Base-by-base conservation (phyloP, 2,888 invertebrate genomes). In the Leistus spinibarbis region DNA sequence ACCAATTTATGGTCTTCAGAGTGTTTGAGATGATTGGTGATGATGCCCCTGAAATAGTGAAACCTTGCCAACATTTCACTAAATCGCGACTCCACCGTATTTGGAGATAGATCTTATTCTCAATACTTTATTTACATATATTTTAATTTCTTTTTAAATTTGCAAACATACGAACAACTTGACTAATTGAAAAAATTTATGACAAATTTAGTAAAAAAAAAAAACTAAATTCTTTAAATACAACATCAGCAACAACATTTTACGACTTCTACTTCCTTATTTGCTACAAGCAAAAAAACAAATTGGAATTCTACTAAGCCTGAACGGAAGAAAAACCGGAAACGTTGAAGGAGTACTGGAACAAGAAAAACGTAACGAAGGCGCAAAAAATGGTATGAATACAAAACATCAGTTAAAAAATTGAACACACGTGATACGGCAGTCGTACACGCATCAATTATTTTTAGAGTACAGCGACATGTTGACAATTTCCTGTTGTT, bases 391-490 rank as follows among this genome's bases (percentile, higher is more conserved):
- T 60, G 53, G 60, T 40, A 66, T 66, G 73, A 65, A 66, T 57
- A 73, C 66, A 40, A 40, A 60, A 22, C 40, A 67, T 60, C 73
- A 73, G 73, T 73, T 73, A 62, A 73, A 71, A 73, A 73, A 54
- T 66, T 66, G 65, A 67, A 73, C 73, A 73, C 73, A 73, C 67
- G 67, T 72, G 72, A 72, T 72, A 65, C 72, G 63, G 56, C 65
- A 56, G 54, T 57, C 57, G 62, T 67, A 73, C 67, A 73, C 73
- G 73, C 73, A 73, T 73, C 73, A 67, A 73, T 73, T 73, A 73
- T 73, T 73, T 73, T 73, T 73, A 67, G 73, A 73, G 73, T 73
- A 60, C 60, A 54, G 56, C 60, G 62, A 73, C 73, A 73, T 60
- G 54, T 60, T 60, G 73, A 73, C 73, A 73, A 73, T 73, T 73